These are phyloP conservation scores for Thalassarche chlororhynchos DNA, from an alignment of 2,113 vertebrate species.

Conservation along the genomic window DNA sequence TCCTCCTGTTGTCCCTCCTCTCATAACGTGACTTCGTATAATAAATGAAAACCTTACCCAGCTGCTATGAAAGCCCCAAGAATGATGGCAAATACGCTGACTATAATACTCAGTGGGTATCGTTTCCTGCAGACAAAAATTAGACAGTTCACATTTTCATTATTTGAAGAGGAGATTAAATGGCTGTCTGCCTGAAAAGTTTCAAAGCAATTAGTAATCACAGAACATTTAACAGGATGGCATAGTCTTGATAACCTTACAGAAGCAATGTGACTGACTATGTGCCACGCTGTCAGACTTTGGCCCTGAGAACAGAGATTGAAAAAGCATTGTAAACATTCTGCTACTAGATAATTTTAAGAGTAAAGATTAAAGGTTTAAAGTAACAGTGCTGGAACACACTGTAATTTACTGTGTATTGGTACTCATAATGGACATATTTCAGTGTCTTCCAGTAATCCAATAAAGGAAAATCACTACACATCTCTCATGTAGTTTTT, in stretches of 20 bases:
- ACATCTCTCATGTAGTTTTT: not conserved
- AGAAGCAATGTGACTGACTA: not conserved
- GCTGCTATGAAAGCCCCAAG: constrained; percentile 89
- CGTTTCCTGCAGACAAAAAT: constrained; percentile 80
- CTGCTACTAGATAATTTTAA: not conserved
- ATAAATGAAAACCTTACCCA: constrained; percentile 79
- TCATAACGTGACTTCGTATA: not conserved
- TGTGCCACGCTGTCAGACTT: not conserved
- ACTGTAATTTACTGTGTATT: not conserved
- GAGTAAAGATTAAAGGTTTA: not conserved
- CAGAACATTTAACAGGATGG: not conserved
- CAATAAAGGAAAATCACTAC: not conserved
- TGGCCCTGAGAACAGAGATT: not conserved
- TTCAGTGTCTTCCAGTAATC: not conserved
- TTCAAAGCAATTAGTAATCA: not conserved
- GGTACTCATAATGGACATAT: not conserved
- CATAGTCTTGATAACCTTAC: not conserved
- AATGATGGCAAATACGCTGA: constrained; percentile 84
- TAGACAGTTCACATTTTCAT: not conserved
- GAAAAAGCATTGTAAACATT: not conserved
- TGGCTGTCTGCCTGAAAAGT: not conserved
- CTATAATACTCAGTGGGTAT: constrained; percentile 75
- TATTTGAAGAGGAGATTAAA: not conserved
- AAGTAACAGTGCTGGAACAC: not conserved
- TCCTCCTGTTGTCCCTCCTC: not conserved